Conservation (phyloP, 2,797 vertebrate genomes). For the Crenuchus spilurus region DNA sequence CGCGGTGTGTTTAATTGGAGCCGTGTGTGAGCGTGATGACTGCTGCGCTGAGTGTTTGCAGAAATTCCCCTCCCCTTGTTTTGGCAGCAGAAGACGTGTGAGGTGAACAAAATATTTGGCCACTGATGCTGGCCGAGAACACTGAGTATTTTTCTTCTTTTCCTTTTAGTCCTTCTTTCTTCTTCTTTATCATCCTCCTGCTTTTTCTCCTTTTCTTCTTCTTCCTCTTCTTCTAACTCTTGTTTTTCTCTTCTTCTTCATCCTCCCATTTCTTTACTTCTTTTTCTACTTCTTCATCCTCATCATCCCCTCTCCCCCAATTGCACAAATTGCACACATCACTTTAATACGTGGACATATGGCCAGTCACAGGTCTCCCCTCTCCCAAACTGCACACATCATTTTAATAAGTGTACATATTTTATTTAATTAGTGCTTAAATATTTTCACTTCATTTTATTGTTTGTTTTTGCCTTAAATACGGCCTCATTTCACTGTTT, state of each 20-base stretch:
- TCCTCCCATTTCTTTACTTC: background rate
- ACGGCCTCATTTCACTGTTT: background rate
- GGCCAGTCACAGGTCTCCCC: too few relatives aligned
- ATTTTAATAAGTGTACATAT: too few relatives aligned
- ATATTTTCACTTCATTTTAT: too few relatives aligned
- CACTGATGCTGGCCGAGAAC: conserved; percentile 1
- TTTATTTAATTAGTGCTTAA: too few relatives aligned
- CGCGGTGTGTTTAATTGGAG: conserved; percentile 47
- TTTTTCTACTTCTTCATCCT: background rate
- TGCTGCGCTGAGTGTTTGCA: conserved; percentile 43
- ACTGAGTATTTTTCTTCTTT: conserved; percentile 15
- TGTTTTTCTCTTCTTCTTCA: background rate
- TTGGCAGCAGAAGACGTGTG: conserved; percentile 44
- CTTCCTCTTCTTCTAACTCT: background rate
- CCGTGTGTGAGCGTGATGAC: conserved; percentile 40
- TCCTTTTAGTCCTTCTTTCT: too few relatives aligned
- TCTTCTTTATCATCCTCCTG: background rate
- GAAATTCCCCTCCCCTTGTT: conserved; percentile 47
- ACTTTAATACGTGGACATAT: too few relatives aligned
- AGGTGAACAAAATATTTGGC: conserved; percentile 45
- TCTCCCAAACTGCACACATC: too few relatives aligned
- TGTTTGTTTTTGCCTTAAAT: too few relatives aligned
- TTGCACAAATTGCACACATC: too few relatives aligned
- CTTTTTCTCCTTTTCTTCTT: background rate
- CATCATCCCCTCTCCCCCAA: background rate